Base-by-base conservation (phyloP, 2,797 vertebrate genomes). In the Passerculus sandwichensis region DNA sequence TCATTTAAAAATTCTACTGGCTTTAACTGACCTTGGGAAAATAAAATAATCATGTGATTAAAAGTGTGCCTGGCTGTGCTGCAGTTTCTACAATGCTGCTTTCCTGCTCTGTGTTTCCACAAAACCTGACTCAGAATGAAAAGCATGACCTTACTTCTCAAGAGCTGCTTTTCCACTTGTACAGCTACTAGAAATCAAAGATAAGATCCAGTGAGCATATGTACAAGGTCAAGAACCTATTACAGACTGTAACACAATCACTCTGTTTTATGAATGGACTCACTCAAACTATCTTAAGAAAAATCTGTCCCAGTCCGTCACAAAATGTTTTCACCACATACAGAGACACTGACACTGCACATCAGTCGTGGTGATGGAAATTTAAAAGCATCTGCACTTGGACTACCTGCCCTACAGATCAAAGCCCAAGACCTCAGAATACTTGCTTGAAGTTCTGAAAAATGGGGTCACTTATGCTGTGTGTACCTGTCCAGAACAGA, bases 231-330 rank as follows among this genome's bases (percentile, higher is more conserved):
- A 92, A 83, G 75, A 88, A 87, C 45, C 38, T 80, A 36, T 87
- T 85, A 67, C 51, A 38, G 54, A 74, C 75, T 38, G 16, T 57
- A 89, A 87, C 30, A 47, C 84, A 94, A 87, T 62, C 70, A 59
- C 19, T 48, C 62, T 40, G 30, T 84, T 93, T 89, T 72, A 85
- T 93, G 87, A 94, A 89, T 72, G 65, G 78, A 82, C 44, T 77
- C 65, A 32, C 87, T 77, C 69, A 40, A 93, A 64, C 29, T 17
- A 70, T 59, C 50, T 72, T 34, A 36, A 65, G 38, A 77, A 87
- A 84, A 77, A 78, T 77, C 59, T 85, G 79, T 67, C 61, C 38
- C 59, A 72, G 65, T 85, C 84, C 80, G 42, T 32, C 88, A 77
- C 54, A 65, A 61, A 71, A 47, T 36, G 30, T 65, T 91, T 91